phyloP scores from a whole-genome alignment of 2,888 invertebrate genomes.

The Machimus rusticus region DNA sequence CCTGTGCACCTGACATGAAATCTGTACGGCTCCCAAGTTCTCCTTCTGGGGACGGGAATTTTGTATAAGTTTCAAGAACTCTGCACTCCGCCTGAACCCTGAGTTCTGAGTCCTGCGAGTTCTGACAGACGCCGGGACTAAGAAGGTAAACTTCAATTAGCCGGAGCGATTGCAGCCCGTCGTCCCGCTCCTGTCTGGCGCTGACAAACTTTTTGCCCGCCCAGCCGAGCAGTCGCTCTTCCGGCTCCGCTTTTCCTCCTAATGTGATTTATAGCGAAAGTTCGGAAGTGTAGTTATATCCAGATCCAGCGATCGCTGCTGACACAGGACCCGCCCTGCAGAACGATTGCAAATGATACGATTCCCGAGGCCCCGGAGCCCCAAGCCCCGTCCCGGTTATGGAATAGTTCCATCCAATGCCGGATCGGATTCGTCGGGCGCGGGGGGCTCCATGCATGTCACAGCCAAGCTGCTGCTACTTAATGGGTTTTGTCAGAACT shows the following conservation, averaged over 20 bases:
- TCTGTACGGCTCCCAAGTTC: background rate
- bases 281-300: slow-evolving; percentile 4
- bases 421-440: background rate
- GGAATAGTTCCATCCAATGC: background rate
- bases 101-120: background rate
- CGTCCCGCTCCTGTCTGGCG: background rate
- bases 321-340: background rate
- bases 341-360: slow-evolving; percentile 11
- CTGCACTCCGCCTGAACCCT: background rate
- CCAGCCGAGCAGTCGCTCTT: background rate
- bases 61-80: background rate
- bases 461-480: background rate
- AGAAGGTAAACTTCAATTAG: slow-evolving; percentile 36
- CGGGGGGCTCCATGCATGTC: background rate
- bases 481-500: background rate
- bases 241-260: background rate
- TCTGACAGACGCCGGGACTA: background rate
- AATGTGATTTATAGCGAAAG: slow-evolving; percentile 27
- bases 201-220: background rate
- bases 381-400: background rate
- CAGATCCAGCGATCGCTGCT: slow-evolving; percentile 12
- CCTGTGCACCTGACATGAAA: background rate
- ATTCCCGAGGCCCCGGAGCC: background rate
- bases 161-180: background rate
- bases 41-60: background rate